Conservation (phyloP, 1,140 invertebrate genomes). For the Hormaphis cornu region DNA sequence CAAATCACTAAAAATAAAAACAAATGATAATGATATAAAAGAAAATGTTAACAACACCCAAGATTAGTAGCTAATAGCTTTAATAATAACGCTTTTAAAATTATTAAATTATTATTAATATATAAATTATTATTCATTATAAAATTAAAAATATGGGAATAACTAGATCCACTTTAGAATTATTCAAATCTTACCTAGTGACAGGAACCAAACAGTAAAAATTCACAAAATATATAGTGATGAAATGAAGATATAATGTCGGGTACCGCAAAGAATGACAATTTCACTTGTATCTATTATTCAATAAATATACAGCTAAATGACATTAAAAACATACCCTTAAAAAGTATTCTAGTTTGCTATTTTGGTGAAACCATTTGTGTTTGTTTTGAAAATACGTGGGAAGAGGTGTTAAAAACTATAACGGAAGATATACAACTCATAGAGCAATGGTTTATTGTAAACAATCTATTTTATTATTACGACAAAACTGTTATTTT, state of each 20-base stretch:
- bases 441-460: background rate
- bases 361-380: background rate
- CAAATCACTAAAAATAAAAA: background rate
- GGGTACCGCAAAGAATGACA: background rate
- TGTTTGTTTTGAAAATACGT: background rate
- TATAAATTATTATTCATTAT: no score
- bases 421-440: background rate
- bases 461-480: background rate
- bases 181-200: slow-evolving; percentile 12
- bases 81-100: slow-evolving; percentile 3
- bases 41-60: background rate
- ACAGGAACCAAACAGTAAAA: slow-evolving; percentile 19
- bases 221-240: background rate
- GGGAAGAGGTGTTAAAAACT: background rate
- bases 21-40: background rate
- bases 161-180: background rate
- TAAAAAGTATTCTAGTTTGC: background rate
- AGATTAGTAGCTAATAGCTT: background rate
- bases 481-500: background rate
- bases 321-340: background rate
- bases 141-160: slow-evolving; percentile 17
- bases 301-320: background rate
- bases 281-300: background rate
- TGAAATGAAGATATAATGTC: background rate
- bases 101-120: no score